Evolutionary conservation across 2,888 invertebrate species (phyloP).

Genomic region (Pammene aurita): DNA sequence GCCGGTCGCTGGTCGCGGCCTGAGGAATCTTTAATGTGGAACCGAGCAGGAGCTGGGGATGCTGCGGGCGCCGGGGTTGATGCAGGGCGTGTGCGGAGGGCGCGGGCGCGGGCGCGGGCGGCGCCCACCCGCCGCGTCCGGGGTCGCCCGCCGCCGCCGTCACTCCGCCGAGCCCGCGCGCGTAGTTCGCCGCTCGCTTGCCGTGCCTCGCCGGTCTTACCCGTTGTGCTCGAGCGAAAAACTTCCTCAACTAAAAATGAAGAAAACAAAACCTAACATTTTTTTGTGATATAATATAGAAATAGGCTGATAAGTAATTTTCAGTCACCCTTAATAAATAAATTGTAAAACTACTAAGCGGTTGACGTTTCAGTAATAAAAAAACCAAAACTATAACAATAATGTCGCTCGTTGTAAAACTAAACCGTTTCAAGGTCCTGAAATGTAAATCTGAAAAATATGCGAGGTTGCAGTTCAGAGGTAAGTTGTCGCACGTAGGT

Average conservation of each 20-base stretch:
- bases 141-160: slow-evolving; percentile 36
- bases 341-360: slow-evolving; percentile 41
- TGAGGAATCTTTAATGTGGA: slow-evolving; percentile 48
- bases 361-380: slow-evolving; percentile 23
- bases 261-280: slow-evolving; percentile 4
- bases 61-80: slow-evolving; percentile 31
- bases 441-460: slow-evolving; percentile 87
- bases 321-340: background rate
- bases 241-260: slow-evolving; percentile 43
- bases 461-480: slow-evolving; percentile 89
- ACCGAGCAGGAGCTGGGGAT: slow-evolving; percentile 32
- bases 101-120: slow-evolving; percentile 30
- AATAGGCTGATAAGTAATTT: too few species aligned
- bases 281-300: slow-evolving; percentile 3
- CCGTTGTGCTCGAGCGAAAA: slow-evolving; percentile 43
- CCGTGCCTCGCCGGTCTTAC: background rate
- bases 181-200: slow-evolving; percentile 32
- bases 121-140: slow-evolving; percentile 34
- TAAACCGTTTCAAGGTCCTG: slow-evolving; percentile 87
- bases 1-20: slow-evolving; percentile 41
- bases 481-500: slow-evolving; percentile 76
- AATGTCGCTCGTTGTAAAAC: slow-evolving; percentile 87
- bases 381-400: slow-evolving; percentile 42
- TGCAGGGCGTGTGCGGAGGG: slow-evolving; percentile 21
- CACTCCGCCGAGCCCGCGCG: slow-evolving; percentile 48